Evolutionary conservation across 2,113 vertebrate genomes (phyloP).

Genomic region (Menura novaehollandiae): DNA sequence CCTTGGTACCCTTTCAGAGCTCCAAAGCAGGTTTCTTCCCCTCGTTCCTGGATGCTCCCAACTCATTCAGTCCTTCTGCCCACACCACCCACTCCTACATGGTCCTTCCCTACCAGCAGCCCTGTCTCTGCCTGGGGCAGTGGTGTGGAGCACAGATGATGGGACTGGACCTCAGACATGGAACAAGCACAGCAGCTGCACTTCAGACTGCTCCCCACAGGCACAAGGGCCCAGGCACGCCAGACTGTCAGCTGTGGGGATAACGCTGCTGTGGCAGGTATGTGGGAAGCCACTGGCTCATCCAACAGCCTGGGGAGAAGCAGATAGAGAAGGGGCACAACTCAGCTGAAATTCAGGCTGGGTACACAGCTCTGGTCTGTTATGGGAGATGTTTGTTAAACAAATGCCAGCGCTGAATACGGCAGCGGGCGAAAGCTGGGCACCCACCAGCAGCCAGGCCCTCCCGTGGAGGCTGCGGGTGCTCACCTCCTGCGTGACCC

Average conservation of each 20-base stretch:
- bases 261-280: accelerated
- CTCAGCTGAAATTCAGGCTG: neutral
- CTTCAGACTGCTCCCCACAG: neutral
- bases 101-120: neutral
- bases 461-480: accelerated
- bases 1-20: neutral
- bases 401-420: accelerated
- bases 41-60: neutral
- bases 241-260: neutral
- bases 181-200: accelerated
- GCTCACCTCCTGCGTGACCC: neutral
- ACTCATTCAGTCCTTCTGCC: neutral
- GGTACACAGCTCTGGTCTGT: neutral
- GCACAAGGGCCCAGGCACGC: neutral
- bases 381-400: neutral
- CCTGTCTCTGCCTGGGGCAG: neutral
- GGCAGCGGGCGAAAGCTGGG: neutral
- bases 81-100: neutral
- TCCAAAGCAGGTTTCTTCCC: neutral
- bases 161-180: accelerated
- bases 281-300: accelerated
- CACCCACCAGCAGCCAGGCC: accelerated
- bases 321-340: neutral
- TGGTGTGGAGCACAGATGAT: accelerated
- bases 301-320: neutral